Conservation (phyloP, 2,888 invertebrate genomes). For the Beris morrisii region DNA sequence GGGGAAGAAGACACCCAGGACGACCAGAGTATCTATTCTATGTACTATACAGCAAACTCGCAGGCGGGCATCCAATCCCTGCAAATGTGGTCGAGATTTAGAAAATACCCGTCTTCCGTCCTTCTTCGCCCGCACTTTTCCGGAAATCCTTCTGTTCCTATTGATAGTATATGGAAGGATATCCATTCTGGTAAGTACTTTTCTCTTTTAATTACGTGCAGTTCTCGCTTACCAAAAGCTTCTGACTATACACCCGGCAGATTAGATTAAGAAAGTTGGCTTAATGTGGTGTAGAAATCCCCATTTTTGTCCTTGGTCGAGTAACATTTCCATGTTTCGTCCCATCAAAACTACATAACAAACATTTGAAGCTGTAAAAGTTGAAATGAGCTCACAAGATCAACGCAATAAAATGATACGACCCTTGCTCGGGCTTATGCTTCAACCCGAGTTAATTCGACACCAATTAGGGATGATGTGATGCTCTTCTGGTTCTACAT, state of each 20-base stretch:
- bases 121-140: neutral
- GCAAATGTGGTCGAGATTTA: conserved; percentile 40
- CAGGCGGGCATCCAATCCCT: conserved; percentile 35
- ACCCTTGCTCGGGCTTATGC: conserved; percentile 20
- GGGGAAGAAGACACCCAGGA: neutral
- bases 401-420: conserved; percentile 24
- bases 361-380: conserved; percentile 22
- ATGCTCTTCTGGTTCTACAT: conserved; percentile 36
- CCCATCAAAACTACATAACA: neutral
- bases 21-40: neutral
- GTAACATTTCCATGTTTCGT: neutral
- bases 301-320: conserved; percentile 11
- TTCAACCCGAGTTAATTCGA: conserved; percentile 52
- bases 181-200: conserved; percentile 24
- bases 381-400: conserved; percentile 27
- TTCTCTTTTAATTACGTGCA: conserved; percentile 40
- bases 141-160: conserved; percentile 25
- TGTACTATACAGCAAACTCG: neutral
- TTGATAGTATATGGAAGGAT: conserved; percentile 23
- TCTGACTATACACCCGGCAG: conserved; percentile 29
- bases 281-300: conserved; percentile 39
- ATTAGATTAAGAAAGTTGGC: conserved; percentile 35
- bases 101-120: conserved; percentile 7
- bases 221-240: conserved; percentile 34
- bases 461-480: conserved; percentile 56